phyloP scores from a whole-genome alignment of 2,888 invertebrate genomes.

The Scaptomyza reducta region DNA sequence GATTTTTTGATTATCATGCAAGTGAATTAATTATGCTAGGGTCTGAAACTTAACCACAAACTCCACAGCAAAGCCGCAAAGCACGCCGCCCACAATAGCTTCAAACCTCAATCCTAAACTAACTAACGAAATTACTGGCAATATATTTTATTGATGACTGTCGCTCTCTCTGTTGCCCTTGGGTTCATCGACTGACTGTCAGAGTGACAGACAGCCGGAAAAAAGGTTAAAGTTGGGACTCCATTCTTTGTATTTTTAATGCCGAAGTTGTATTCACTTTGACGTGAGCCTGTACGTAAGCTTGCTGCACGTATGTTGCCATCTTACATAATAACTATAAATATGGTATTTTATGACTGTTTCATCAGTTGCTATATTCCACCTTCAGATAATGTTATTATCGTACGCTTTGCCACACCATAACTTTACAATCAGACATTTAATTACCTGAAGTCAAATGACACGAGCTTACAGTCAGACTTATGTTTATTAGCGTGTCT shows the following conservation, averaged over 20 bases:
- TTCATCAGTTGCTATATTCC: conserved; percentile 18
- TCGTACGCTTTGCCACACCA: conserved; percentile 7
- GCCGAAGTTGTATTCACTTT: conserved; percentile 29
- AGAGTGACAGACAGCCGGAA: not conserved
- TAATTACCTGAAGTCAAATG: conserved; percentile 21
- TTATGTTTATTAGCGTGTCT: too few relatives aligned
- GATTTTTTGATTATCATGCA: conserved; percentile 76
- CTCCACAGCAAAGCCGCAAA: not conserved
- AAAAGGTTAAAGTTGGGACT: conserved; percentile 64
- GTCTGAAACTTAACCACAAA: conserved; percentile 32
- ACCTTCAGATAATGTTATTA: not conserved
- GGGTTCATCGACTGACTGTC: conserved; percentile 28
- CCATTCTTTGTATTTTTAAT: conserved; percentile 28
- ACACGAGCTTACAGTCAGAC: conserved; percentile 4
- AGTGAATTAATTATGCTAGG: conserved; percentile 72
- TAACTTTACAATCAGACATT: conserved; percentile 36
- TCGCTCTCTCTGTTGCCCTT: conserved; percentile 32
- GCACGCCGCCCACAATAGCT: not conserved
- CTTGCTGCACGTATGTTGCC: not conserved
- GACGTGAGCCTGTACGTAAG: conserved; percentile 20
- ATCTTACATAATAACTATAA: conserved; percentile 48
- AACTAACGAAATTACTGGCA: conserved; percentile 46
- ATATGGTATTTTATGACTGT: conserved; percentile 34
- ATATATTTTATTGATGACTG: conserved; percentile 69
- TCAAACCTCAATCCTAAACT: not conserved